Conservation (phyloP, 1,140 invertebrate genomes). For the Hesperophylax magnus region DNA sequence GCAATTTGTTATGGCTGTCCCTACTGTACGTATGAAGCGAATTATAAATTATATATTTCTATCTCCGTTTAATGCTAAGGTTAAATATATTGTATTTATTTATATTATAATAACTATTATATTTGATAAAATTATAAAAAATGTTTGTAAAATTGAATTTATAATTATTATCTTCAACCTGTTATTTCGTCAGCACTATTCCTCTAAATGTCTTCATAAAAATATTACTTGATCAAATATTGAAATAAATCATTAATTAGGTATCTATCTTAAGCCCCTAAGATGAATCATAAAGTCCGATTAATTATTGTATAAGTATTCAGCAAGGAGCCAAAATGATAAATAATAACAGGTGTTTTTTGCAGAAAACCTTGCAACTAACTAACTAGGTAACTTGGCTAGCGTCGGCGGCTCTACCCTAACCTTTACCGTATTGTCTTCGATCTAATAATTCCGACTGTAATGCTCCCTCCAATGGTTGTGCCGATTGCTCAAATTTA, state of each 20-base stretch:
- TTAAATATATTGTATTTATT: not conserved
- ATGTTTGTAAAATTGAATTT: not conserved
- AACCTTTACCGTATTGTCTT: not conserved
- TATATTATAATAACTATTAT: not conserved
- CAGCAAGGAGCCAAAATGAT: not conserved
- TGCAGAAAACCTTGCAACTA: not conserved
- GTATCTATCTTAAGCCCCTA: not conserved
- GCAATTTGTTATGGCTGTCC: constrained; percentile 2
- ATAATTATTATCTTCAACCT: too few species aligned
- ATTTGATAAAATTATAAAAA: not conserved
- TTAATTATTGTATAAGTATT: not conserved
- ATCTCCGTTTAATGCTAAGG: too few species aligned
- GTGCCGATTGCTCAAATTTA: constrained; percentile 51
- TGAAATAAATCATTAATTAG: not conserved
- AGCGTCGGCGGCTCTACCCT: not conserved
- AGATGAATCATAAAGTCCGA: not conserved
- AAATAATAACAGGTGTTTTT: not conserved
- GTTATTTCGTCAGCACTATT: too few species aligned
- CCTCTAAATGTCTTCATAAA: too few species aligned
- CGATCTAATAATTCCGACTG: constrained; percentile 37
- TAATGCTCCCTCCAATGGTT: constrained; percentile 52
- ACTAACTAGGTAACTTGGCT: too few species aligned
- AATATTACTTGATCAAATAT: too few species aligned
- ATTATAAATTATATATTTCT: not conserved
- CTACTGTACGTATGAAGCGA: not conserved